Percentiles rank a stretch among this genome's conserved stretches.
These are phyloP conservation scores for Stigmatopora nigra DNA, from an alignment of 2,113 vertebrate genomes.

Conservation along the genomic window DNA sequence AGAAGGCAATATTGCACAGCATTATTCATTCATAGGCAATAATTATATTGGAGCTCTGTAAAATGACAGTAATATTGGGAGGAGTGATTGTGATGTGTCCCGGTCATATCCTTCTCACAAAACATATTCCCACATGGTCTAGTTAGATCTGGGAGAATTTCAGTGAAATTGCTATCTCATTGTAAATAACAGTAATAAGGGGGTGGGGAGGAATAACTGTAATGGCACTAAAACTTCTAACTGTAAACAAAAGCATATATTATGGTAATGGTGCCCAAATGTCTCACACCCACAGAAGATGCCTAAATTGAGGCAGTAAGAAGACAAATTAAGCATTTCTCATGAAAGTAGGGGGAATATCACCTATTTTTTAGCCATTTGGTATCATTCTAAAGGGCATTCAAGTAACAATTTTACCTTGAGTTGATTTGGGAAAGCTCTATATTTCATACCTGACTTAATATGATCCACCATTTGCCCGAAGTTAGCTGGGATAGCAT, in stretches of 20 bases:
- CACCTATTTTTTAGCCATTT: too few relatives aligned
- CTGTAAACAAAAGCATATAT: conserved; percentile 64
- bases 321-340: conserved; percentile 22
- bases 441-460: too few relatives aligned
- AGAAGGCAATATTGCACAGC: conserved; percentile 67
- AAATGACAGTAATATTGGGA: conserved; percentile 82
- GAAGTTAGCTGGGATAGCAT: too few relatives aligned
- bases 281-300: conserved; percentile 30
- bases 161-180: conserved; percentile 81
- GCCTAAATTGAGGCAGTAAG: conserved; percentile 39
- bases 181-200: conserved; percentile 76
- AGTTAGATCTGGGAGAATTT: conserved; percentile 79
- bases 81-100: conserved; percentile 79
- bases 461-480: too few relatives aligned
- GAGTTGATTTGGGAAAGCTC: too few relatives aligned
- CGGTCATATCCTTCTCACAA: conserved; percentile 77
- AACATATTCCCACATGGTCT: conserved; percentile 83
- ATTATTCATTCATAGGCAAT: conserved; percentile 78
- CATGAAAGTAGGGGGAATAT: background rate
- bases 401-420: too few relatives aligned
- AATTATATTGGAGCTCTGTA: conserved; percentile 77
- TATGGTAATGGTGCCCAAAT: conserved; percentile 48
- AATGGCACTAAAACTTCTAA: conserved; percentile 36
- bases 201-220: conserved; percentile 75
- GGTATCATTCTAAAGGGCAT: too few relatives aligned